A percentile compares a stretch with the other conserved stretches of the same genome.
Evolutionary conservation across 2,888 invertebrate genomes (phyloP).

Genomic region (Cryptocephalus moraei): DNA sequence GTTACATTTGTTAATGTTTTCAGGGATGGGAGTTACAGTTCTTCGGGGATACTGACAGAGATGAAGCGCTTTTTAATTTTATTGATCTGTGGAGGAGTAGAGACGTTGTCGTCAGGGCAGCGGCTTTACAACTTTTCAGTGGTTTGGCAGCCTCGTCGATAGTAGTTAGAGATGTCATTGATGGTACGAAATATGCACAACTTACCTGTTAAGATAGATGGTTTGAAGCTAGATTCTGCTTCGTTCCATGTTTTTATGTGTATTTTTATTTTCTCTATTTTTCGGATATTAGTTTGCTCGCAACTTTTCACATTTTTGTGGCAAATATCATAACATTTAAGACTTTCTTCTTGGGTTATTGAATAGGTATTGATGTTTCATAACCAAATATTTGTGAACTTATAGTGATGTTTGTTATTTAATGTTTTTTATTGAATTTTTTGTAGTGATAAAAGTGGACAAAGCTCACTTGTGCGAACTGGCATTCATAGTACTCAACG

Average conservation of each 20-base stretch:
- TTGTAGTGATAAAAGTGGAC: slow-evolving; percentile 13
- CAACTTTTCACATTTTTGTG: no score
- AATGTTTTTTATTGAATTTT: slow-evolving; percentile 10
- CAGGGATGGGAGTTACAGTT: slow-evolving; percentile 26
- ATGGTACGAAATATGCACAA: slow-evolving; percentile 21
- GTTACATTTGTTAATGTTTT: neutral
- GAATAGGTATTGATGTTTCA: no score
- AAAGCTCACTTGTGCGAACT: slow-evolving; percentile 20
- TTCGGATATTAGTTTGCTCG: neutral
- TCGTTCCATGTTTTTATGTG: no score
- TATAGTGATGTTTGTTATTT: neutral
- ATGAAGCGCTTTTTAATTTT: slow-evolving; percentile 28
- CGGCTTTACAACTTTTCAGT: slow-evolving; percentile 42
- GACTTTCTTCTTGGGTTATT: no score
- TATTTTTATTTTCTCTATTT: no score
- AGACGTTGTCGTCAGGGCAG: slow-evolving; percentile 44
- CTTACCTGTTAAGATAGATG: no score
- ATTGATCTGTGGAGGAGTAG: slow-evolving; percentile 40
- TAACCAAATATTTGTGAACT: neutral
- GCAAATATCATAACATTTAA: no score
- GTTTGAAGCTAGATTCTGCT: no score
- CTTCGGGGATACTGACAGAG: slow-evolving; percentile 11
- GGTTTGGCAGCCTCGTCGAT: slow-evolving; percentile 34
- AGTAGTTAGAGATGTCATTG: slow-evolving; percentile 27
- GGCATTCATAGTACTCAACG: slow-evolving; percentile 30